These are phyloP conservation scores for Champsocephalus gunnari DNA, from an alignment of 2,797 vertebrate species.

Conservation along the genomic window DNA sequence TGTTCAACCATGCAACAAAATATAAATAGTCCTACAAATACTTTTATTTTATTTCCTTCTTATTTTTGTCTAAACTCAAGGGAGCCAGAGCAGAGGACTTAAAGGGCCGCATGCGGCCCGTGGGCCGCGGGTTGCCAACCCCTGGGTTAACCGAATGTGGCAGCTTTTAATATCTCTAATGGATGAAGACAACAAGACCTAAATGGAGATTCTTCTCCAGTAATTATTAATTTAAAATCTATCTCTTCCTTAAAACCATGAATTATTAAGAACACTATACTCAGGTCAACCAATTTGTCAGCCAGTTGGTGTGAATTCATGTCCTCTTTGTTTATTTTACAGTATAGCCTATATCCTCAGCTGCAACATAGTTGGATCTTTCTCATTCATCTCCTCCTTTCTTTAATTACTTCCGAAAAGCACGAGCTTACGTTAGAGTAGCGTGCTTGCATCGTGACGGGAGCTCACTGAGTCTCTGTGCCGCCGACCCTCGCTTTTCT, in stretches of 20 bases:
- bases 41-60: too few relatives aligned
- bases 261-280: too few relatives aligned
- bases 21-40: too few relatives aligned
- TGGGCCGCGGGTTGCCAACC: too few relatives aligned
- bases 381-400: slow-evolving; percentile 13
- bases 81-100: too few relatives aligned
- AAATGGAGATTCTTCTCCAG: not conserved
- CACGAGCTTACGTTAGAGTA: slow-evolving; percentile 46
- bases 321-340: too few relatives aligned
- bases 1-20: too few relatives aligned
- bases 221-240: not conserved
- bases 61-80: too few relatives aligned
- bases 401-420: slow-evolving; percentile 29
- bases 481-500: slow-evolving; percentile 28
- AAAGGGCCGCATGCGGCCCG: too few relatives aligned
- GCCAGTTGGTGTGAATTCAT: too few relatives aligned
- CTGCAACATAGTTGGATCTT: not conserved
- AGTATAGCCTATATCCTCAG: not conserved
- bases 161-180: not conserved
- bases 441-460: slow-evolving; percentile 59
- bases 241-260: not conserved
- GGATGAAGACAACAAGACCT: not conserved
- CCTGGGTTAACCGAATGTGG: too few relatives aligned
- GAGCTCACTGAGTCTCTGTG: slow-evolving; percentile 5
- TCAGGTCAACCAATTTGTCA: too few relatives aligned